A percentile compares a stretch with the other conserved stretches of the same genome.
Conservation (phyloP, 2,888 invertebrate genomes). For the Drosophila recens region DNA sequence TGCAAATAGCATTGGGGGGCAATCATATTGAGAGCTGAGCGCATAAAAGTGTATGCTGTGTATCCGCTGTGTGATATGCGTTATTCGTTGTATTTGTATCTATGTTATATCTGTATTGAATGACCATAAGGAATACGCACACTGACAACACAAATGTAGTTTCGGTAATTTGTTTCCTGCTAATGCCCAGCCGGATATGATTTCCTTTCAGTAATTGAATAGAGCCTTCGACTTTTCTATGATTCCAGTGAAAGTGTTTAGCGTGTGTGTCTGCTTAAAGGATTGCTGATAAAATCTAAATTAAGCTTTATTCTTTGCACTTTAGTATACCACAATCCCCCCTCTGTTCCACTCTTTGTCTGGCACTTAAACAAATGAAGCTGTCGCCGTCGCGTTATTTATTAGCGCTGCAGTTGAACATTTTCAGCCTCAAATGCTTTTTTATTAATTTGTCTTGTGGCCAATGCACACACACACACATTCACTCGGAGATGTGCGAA, state of each 20-base stretch:
- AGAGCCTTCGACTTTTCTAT: constrained; percentile 32
- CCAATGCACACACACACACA: constrained; percentile 28
- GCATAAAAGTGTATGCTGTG: constrained; percentile 62
- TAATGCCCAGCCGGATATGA: constrained; percentile 43
- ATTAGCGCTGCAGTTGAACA: constrained; percentile 64
- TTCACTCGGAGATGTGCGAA: not conserved
- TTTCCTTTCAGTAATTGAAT: constrained; percentile 52
- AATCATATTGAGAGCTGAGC: constrained; percentile 72
- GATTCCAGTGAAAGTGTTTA: constrained; percentile 15
- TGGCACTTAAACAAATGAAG: constrained; percentile 80
- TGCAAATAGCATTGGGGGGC: constrained; percentile 69
- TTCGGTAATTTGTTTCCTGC: constrained; percentile 72
- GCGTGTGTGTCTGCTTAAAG: not conserved
- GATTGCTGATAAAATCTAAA: constrained; percentile 13
- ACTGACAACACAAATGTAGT: constrained; percentile 60
- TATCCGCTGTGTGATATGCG: constrained; percentile 49
- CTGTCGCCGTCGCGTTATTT: constrained; percentile 76
- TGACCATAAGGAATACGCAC: constrained; percentile 55
- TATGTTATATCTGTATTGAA: constrained; percentile 36
- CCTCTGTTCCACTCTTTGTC: constrained; percentile 38
- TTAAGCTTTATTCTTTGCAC: constrained; percentile 23
- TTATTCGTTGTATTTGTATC: constrained; percentile 35
- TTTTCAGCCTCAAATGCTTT: constrained; percentile 79
- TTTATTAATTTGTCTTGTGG: constrained; percentile 79
- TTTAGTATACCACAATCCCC: constrained; percentile 22